A percentile compares a stretch with the other conserved stretches of the same genome.
These are phyloP conservation scores for Tenualosa thibaudeaui DNA, from an alignment of 2,797 vertebrate species.

Conservation along the genomic window DNA sequence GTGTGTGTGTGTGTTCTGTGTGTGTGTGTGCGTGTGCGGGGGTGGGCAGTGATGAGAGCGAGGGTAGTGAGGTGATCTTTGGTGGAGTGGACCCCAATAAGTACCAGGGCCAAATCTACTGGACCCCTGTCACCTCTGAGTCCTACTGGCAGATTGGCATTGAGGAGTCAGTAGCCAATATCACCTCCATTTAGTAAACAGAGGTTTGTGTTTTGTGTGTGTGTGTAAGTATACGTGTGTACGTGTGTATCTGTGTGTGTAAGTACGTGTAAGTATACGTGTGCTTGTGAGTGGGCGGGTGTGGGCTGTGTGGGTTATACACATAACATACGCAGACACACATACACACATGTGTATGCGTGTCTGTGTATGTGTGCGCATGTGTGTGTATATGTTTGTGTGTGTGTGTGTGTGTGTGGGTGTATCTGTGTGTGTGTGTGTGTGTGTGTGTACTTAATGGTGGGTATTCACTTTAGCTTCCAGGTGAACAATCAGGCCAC, in stretches of 20 bases:
- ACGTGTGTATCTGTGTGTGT: not conserved
- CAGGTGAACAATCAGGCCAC: slow-evolving; percentile 58
- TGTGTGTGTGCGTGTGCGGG: not conserved
- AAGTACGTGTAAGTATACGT: not conserved
- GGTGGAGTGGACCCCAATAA: slow-evolving; percentile 65
- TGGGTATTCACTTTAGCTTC: slow-evolving; percentile 61
- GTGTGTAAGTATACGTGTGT: not conserved
- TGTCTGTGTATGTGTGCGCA: not conserved
- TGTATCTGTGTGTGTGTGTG: not conserved
- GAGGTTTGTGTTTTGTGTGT: not conserved
- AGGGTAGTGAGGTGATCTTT: slow-evolving; percentile 74
- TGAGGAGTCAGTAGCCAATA: slow-evolving; percentile 57
- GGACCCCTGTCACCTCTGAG: slow-evolving; percentile 74
- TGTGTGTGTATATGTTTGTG: not conserved
- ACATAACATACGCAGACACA: too few relatives aligned
- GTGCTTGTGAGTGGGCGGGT: not conserved
- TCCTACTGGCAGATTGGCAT: slow-evolving; percentile 78
- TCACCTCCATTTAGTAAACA: too few relatives aligned
- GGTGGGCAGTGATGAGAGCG: not conserved
- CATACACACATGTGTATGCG: not conserved
- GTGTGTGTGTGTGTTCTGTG: slow-evolving; percentile 1
- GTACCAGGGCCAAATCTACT: slow-evolving; percentile 71
- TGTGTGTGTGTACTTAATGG: not conserved
- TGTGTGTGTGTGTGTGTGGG: not conserved
- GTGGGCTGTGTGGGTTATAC: too few relatives aligned